Evolutionary conservation across 1,140 invertebrate genomes (phyloP).

Genomic region (Lasioglossum albipes): DNA sequence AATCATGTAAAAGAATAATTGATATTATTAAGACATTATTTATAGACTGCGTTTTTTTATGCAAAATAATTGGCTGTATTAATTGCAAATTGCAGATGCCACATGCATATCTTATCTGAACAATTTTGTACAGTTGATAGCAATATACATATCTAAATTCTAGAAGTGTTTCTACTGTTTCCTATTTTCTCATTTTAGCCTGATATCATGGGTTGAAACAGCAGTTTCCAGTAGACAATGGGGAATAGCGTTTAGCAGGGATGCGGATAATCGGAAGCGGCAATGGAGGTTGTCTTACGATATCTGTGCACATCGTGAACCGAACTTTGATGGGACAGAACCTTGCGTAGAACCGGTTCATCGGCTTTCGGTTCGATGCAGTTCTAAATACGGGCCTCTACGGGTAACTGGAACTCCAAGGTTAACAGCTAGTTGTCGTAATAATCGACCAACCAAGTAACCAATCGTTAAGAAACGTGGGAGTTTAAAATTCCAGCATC

Average conservation of each 20-base stretch:
- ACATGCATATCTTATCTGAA: too few relatives aligned
- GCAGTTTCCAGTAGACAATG: too few relatives aligned
- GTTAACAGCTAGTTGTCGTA: conserved; percentile 38
- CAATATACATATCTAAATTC: too few relatives aligned
- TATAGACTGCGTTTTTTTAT: too few relatives aligned
- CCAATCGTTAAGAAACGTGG: conserved; percentile 14
- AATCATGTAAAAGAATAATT: too few relatives aligned
- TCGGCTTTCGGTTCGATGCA: conserved; percentile 37
- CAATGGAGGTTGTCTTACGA: neutral
- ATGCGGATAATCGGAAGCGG: neutral
- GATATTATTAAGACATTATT: too few relatives aligned
- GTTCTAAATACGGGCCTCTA: conserved; percentile 39
- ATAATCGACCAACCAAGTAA: conserved; percentile 19
- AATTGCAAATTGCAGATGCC: too few relatives aligned
- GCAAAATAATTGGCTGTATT: too few relatives aligned
- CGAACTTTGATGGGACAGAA: conserved; percentile 1
- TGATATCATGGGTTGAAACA: neutral
- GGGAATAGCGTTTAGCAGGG: too few relatives aligned
- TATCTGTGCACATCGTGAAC: neutral
- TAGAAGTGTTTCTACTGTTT: too few relatives aligned
- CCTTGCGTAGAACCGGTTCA: conserved; percentile 40
- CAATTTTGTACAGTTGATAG: too few relatives aligned
- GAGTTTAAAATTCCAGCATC: neutral
- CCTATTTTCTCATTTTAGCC: too few relatives aligned
- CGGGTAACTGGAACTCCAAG: conserved; percentile 40